Base-by-base conservation (phyloP, 2,797 vertebrate genomes). In the Lerista edwardsae region DNA sequence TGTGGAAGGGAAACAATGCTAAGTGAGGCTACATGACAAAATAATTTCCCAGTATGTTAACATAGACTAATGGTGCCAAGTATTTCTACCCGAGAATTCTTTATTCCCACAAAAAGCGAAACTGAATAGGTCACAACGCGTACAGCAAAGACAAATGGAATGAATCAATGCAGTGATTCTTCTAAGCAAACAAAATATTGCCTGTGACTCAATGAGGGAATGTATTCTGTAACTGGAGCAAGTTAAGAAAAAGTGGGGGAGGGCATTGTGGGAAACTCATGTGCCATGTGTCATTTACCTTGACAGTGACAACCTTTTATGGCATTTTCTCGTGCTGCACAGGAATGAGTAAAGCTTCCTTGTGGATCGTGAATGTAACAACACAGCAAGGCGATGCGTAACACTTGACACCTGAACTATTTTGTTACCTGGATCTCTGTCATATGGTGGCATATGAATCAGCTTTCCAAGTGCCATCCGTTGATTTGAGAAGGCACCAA, bases 361-460 rank as follows among this genome's bases (percentile, higher is more conserved):
- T 39, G 55, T 61, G 27, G 12, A 5, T 64, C 25, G 82, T 34
- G 39, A 1, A 39, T 61, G 11, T 7, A 34, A 36, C 31, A 1
- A 7, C 80, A 41, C 34, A n/a, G 8, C 65, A 71, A 69, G 62
- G 11, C 27, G 72, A 78, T 51, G 19, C 39, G 36, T 29, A 77
- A 69, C 47, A 72, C 31, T n/a, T 64, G 68, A 25, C 59, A 72
- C 39, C 64, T 75, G 51, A 76, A 61, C 17, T 55, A 34, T 76
- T 81, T 62, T 47, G 62, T 78, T 71, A 79, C 55, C 67, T 84
- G 65, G 8, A 80, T 80, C n/a, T 12, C 39, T 59, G 61, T 62
- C 83, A 84, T 73, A 62, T 86, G 65, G 41, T 81, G 74, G 68
- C 55, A 86, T 82, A 41, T 72, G 67, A 86, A 76, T 76, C 55